Evolutionary conservation across 2,888 invertebrate genomes (phyloP), one percentile per base, ranked within the genome.

Genomic region (Phrixothrix hirtus): DNA sequence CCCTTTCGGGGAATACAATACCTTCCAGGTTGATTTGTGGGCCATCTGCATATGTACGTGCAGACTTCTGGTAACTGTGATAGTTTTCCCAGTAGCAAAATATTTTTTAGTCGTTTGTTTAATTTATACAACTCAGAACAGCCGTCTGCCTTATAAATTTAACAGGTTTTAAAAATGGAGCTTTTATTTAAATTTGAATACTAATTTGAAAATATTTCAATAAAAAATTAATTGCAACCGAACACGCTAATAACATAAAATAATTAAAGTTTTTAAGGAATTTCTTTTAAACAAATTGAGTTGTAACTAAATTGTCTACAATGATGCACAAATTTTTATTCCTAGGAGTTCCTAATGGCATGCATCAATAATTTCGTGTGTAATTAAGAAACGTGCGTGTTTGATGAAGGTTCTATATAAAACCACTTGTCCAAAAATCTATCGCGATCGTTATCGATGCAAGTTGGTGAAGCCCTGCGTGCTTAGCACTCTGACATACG

Each of bases 11-110:
- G 55, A 68, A 69, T 64, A 71, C 71, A 72, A 73, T 72, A 66
- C 72, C 60, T 57, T 55, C 54, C 57, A 62, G 60, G 61, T 71
- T 72, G 72, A 71, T 72, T 71, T 72, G 71, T 71, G 69, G 70
- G 68, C 71, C 71, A 72, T 72, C 71, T 72, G 71, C 71, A 72
- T 71, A 71, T 58, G 62, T 32, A 42, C 38, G 59, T 53, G 25
- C 41, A 41, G 37, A 47, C 32, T 31, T 38, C 26, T 37, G n/a
- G 17, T 17, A 15, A 26, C 39, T 26, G 17, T 17, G 27, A 9
- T 30, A 3, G 36, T 43, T 21, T 34, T 43, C 62, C 63, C n/a
- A n/a, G n/a, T n/a, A n/a, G n/a, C n/a, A n/a, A n/a, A n/a, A n/a
- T n/a, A n/a, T n/a, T n/a, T n/a, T n/a, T n/a, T n/a, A n/a, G n/a